Evolutionary conservation across 2,888 invertebrate genomes (phyloP), one percentile per base, ranked within the genome.

Genomic region (Napeogenes inachia): DNA sequence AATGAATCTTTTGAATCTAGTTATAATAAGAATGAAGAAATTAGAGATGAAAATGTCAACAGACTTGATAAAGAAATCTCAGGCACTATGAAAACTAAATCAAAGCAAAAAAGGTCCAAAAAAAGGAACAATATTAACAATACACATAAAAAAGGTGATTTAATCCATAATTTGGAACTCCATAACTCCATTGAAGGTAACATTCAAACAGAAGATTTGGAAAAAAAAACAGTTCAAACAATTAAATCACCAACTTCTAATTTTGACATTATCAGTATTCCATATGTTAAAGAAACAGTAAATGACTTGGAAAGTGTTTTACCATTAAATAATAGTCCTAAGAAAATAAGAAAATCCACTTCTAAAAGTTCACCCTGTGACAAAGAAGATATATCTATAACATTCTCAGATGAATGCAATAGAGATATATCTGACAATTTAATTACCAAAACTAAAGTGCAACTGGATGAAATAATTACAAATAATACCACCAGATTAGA

Each of bases 101-200:
- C 32, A 45, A 57, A 45, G 45, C 46, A 46, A 30, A 56, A 62
- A 5, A 46, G 56, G 50, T 12, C 42, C n/a, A 57, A 61, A 47
- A 63, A 61, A 21, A 61, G 60, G 4, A 50, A 50, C 10, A 30
- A 21, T 21, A 21, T 1, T 21, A 21, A 21, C 21, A 1, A 21
- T 21, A 21, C 21, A 21, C 21, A 1, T 21, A 21, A 21, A 21
- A 21, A 21, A 21, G 42, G 2, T 10, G 10, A 42, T 12, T 2
- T 12, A 2, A 42, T 10, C 10, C 3, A 6, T 42, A 42, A 2
- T 42, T 5, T 35, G 35, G 42, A 42, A 42, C 42, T 42, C 6
- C 35, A 47, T 10, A 50, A 4, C 30, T 30, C 21, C 8, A 10
- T 50, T 21, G 30, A 30, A 30, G 6, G 10, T 12, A 50, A 30